Conservation (phyloP, 2,113 vertebrate genomes). For the Notothenia coriiceps region DNA sequence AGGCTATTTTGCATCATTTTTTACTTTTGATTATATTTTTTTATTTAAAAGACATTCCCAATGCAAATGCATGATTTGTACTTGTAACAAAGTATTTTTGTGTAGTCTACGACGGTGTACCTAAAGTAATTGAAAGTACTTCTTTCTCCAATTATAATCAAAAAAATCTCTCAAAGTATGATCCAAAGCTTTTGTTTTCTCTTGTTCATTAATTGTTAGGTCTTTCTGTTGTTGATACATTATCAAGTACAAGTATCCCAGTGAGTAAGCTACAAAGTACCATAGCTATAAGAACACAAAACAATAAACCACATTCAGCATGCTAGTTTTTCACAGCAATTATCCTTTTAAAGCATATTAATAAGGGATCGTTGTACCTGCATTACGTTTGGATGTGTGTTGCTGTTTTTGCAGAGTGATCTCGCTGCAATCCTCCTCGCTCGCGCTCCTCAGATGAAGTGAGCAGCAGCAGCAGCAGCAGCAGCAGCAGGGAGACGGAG, state of each 20-base stretch:
- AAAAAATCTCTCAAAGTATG: not conserved
- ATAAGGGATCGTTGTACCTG: slow-evolving; percentile 61
- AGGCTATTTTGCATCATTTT: too few relatives aligned
- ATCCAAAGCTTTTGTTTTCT: not conserved
- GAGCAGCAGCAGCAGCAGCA: slow-evolving; percentile 39
- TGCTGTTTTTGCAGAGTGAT: slow-evolving; percentile 13
- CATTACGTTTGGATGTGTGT: slow-evolving; percentile 58
- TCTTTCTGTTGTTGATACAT: not conserved
- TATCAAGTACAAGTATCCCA: not conserved
- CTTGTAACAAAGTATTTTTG: not conserved
- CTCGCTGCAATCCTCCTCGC: slow-evolving; percentile 34
- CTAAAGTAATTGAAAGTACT: not conserved
- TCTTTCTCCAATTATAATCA: not conserved
- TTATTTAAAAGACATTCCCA: too few relatives aligned
- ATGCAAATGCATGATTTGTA: too few relatives aligned
- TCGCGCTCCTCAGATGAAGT: slow-evolving; percentile 12
- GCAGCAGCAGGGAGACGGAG: slow-evolving; percentile 4
- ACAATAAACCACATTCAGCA: not conserved
- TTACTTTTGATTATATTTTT: too few relatives aligned
- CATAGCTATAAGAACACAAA: not conserved
- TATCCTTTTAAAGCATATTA: not conserved
- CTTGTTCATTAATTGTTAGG: not conserved
- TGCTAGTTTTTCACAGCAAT: not conserved
- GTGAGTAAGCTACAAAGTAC: not conserved
- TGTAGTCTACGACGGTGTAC: not conserved